phyloP scores from a whole-genome alignment of 2,888 invertebrate species.

The Papilio demoleus region DNA sequence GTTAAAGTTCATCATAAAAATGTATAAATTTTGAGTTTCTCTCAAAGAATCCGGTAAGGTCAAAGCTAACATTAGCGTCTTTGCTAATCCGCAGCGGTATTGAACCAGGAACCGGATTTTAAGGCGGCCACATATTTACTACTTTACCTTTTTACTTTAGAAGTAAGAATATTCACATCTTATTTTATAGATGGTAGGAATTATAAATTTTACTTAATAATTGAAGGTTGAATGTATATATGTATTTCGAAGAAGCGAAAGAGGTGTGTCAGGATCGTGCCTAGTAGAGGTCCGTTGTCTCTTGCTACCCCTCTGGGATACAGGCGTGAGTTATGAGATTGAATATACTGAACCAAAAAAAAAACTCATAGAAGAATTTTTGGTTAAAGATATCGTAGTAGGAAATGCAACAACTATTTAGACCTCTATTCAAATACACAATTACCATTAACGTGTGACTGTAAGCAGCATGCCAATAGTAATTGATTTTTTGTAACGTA shows the following conservation, averaged over 20 bases:
- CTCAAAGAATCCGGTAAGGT: slow-evolving; percentile 9
- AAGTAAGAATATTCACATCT: no score
- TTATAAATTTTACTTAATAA: no score
- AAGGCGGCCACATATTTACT: not conserved
- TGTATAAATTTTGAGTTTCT: not conserved
- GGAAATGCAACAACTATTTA: not conserved
- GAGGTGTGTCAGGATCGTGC: no score
- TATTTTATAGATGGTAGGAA: no score
- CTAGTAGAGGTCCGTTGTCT: no score
- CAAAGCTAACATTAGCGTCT: slow-evolving; percentile 16
- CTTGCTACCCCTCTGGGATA: no score
- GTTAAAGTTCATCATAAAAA: not conserved
- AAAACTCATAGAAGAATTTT: not conserved
- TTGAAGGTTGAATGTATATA: no score
- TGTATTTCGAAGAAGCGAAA: no score
- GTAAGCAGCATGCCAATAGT: not conserved
- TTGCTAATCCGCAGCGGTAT: slow-evolving; percentile 13
- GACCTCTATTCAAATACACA: not conserved
- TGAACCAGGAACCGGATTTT: slow-evolving; percentile 22
- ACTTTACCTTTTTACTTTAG: not conserved
- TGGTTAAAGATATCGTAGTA: not conserved
- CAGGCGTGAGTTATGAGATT: no score
- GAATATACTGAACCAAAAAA: no score
- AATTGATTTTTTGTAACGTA: slow-evolving; percentile 3
- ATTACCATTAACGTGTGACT: not conserved